Base-by-base conservation (phyloP, 1,140 invertebrate species). In the Cataglyphis hispanica region DNA sequence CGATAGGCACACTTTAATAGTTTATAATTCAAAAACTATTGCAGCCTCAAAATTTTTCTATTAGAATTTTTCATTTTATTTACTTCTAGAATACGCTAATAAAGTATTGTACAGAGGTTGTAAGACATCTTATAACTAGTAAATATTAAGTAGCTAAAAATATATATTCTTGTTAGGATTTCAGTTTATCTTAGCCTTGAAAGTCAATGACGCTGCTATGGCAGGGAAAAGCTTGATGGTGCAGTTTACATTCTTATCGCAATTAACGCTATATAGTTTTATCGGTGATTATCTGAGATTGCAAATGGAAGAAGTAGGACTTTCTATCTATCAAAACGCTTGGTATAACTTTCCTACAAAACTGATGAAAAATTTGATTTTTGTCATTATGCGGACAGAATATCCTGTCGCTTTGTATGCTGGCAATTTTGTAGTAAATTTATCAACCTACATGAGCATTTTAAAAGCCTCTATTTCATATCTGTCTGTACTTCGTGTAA, bases 381-480 rank as follows among this genome's bases (percentile, higher is more conserved):
- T 86, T 1, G 5, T 87, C 0, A 46, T 89, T 11, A 77, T 84
- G 85, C 69, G 16, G 3, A 13, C 72, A 22, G 60, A 89, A 53
- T 3, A 40, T n/a, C 76, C 85, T 0, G 22, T 84, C 2, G 22
- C 46, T 0, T 31, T 89, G 1, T 31, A 2, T 0, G 88, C 88
- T 40, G 85, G 66, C 8, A 64, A 27, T 16, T 78, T 75, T n/a
- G 13, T 86, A 0, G 13, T 89, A 1, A 89, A 89, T 11, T 34
- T 89, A 10, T 34, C 74, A 31, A 86, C 85, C 0, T 89, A 84
- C 19, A 72, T 74, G 85, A 86, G 60, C 16, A 89, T 89, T 2
- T 0, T 89, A 7, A 89, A 78, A 67, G 64, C 87, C 0, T 89
- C 85, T 31, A 27, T 89, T 61, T 89, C 88, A 11, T 90, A 90